These are phyloP conservation scores for Rhynchomys soricoides DNA, from an alignment of 2,113 vertebrate species.

Conservation along the genomic window DNA sequence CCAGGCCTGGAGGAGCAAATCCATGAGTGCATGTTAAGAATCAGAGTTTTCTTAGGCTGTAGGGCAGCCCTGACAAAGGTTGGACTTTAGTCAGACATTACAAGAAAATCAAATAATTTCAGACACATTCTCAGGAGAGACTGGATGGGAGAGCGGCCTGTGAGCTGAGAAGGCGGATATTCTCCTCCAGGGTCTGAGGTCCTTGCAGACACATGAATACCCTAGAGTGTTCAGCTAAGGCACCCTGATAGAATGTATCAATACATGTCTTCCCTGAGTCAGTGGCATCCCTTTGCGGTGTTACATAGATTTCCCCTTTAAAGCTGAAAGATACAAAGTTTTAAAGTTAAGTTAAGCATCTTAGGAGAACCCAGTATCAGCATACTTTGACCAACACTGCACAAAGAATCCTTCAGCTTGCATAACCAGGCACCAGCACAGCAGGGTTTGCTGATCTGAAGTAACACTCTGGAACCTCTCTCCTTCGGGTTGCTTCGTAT, in stretches of 20 bases:
- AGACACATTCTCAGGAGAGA: not conserved
- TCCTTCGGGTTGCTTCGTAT: not conserved
- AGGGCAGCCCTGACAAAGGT: rapidly evolving
- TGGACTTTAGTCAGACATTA: not conserved
- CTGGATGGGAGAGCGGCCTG: rapidly evolving
- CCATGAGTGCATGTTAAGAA: not conserved
- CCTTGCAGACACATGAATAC: rapidly evolving
- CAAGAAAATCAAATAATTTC: rapidly evolving
- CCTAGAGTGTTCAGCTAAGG: not conserved
- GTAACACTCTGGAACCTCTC: rapidly evolving
- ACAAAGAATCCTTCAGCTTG: not conserved
- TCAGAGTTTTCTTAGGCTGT: not conserved
- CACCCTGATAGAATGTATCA: rapidly evolving
- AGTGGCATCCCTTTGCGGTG: not conserved
- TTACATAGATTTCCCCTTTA: not conserved
- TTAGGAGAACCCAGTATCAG: not conserved
- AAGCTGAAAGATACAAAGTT: not conserved
- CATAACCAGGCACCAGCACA: rapidly evolving
- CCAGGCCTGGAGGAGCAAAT: not conserved
- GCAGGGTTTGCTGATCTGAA: rapidly evolving
- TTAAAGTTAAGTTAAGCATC: not conserved
- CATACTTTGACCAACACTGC: not conserved
- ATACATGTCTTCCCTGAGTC: rapidly evolving
- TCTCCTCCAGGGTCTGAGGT: not conserved
- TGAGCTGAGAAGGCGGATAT: not conserved